Evolutionary conservation across 2,113 vertebrate genomes (phyloP).

Genomic region (Perca fluviatilis): DNA sequence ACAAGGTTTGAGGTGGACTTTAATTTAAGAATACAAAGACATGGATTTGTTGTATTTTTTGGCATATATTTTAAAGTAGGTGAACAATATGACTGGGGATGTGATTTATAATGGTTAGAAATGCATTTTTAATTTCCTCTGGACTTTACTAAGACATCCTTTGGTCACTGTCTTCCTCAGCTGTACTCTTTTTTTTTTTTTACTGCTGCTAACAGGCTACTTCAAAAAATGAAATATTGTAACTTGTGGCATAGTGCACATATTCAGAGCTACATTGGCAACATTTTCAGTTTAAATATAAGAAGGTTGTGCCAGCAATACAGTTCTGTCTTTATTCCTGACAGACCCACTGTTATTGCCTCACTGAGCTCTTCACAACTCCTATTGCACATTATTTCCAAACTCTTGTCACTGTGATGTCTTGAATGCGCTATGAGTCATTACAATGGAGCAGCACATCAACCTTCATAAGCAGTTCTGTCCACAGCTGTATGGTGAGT

Average conservation of each 20-base stretch:
- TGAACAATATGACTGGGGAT: no score
- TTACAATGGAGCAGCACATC: constrained; percentile 5
- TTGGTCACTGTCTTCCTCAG: neutral
- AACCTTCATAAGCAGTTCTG: neutral
- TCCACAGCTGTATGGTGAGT: constrained; percentile 8
- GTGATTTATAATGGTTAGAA: no score
- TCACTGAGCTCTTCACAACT: constrained; percentile 28
- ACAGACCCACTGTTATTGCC: constrained; percentile 6
- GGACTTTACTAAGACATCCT: neutral
- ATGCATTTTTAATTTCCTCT: no score
- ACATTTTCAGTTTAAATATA: neutral
- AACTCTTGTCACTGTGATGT: constrained; percentile 17
- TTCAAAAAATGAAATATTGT: neutral
- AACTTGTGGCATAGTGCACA: neutral
- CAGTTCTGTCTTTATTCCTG: constrained; percentile 14
- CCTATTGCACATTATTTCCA: constrained; percentile 25
- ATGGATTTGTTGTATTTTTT: no score
- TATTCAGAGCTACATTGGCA: neutral
- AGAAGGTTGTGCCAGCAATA: constrained; percentile 2
- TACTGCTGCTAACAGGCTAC: neutral
- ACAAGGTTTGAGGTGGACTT: no score
- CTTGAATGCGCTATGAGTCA: constrained; percentile 20
- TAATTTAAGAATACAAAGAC: no score
- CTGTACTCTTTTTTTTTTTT: neutral
- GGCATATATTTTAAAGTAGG: no score